Conservation (phyloP, 2,797 vertebrate species). For the Sebastes melanostomus region DNA sequence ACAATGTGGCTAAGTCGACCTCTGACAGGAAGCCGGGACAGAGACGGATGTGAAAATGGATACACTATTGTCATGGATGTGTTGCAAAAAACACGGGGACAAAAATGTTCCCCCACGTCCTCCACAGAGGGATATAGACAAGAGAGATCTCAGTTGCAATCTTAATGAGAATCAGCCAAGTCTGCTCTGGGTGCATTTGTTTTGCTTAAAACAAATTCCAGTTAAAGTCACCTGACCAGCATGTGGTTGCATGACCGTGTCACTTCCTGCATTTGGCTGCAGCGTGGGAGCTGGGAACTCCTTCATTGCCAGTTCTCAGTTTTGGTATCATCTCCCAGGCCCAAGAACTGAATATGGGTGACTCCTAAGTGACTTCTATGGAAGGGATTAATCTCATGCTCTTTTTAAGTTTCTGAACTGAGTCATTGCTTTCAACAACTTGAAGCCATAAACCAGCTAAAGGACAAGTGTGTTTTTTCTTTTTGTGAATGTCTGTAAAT, state of each 20-base stretch:
- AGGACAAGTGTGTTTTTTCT: background rate
- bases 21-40: background rate
- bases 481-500: conserved; percentile 32
- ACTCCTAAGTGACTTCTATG: conserved; percentile 3
- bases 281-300: conserved; percentile 1
- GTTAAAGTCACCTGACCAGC: conserved; percentile 61
- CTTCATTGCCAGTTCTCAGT: background rate
- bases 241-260: conserved; percentile 51
- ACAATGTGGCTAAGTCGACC: conserved; percentile 24
- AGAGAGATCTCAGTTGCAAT: background rate
- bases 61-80: background rate
- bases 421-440: conserved; percentile 12
- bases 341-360: background rate
- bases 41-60: conserved; percentile 16
- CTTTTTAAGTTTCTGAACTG: background rate
- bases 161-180: conserved; percentile 3
- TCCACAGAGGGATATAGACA: conserved; percentile 8
- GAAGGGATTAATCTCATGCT: conserved; percentile 25
- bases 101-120: background rate
- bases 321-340: background rate
- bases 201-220: conserved; percentile 42
- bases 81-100: background rate
- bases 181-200: conserved; percentile 13
- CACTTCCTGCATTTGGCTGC: conserved; percentile 27
- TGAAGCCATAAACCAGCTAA: conserved; percentile 39